Conservation (phyloP, 2,113 vertebrate species). For the Setophaga petechia region DNA sequence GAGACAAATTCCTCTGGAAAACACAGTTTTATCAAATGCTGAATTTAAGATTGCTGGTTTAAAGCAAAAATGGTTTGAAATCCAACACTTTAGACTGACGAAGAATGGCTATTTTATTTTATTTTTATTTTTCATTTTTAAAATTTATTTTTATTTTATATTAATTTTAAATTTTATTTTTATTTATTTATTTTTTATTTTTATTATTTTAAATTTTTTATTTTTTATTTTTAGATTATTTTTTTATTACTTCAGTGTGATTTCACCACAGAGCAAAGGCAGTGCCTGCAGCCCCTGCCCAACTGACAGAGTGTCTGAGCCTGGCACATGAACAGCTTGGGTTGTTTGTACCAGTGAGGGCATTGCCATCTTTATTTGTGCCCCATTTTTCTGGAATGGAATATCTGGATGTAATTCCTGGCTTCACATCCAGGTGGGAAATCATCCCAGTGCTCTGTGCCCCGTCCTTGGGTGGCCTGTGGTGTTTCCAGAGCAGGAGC, state of each 20-base stretch:
- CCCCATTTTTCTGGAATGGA: not conserved
- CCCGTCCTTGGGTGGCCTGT: rapidly evolving
- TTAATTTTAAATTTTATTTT: too few species aligned
- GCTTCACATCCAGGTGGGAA: not conserved
- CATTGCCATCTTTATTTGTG: not conserved
- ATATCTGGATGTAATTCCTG: not conserved
- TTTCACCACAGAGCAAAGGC: not conserved
- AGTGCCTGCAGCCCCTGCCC: not conserved
- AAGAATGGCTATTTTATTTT: not conserved
- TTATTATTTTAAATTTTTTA: too few species aligned
- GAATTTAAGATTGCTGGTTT: not conserved
- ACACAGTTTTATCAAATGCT: not conserved
- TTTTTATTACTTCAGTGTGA: not conserved
- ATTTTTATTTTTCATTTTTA: too few species aligned
- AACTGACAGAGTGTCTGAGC: not conserved
- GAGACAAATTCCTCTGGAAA: not conserved
- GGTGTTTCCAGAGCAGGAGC: not conserved
- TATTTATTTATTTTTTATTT: too few species aligned
- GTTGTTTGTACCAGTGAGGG: not conserved
- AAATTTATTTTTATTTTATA: too few species aligned
- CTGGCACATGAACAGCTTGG: not conserved
- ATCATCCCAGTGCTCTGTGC: not conserved
- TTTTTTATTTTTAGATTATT: too few species aligned
- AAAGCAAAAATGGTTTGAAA: not conserved
- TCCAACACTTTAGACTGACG: not conserved